Base-by-base conservation (phyloP, 2,888 invertebrate species). In the Perizoma flavofasciatum region DNA sequence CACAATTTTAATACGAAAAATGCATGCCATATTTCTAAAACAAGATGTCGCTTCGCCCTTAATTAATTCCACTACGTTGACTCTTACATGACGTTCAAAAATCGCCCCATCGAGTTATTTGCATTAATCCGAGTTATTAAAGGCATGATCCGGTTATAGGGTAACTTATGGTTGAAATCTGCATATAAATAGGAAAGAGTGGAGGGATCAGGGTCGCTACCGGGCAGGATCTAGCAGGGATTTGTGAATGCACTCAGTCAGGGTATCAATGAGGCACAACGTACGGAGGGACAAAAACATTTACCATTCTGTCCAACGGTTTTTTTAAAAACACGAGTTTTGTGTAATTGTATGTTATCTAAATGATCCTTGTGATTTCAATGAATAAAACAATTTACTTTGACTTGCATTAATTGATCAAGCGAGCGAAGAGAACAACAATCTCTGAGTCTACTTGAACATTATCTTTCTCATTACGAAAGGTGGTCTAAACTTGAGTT, bases 141-240 rank as follows among this genome's bases (percentile, higher is more conserved):
- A 82, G 81, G 82, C 80, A 85, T 90, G 89, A 90, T 89, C 88
- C 89, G 83, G 83, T 83, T 75, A 76, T 78, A 47, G 87, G 85
- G 86, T 89, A 90, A 91, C 90, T 90, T 92, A 90, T 89, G 90
- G 88, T 85, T 79, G 85, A 85, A 89, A 91, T 92, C 89, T 91
- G 89, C 91, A 92, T 92, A 89, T 90, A 91, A 91, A 92, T 92
- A 88, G 90, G 77, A 86, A 82, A 80, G 85, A 83, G 67, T 71
- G 73, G 72, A 77, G 79, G 84, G 86, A 79, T 83, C 74, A 73
- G 68, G 73, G 39, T 9, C 41, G 46, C 40, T 56, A 22, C 50
- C 34, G 58, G 59, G 44, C 43, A 10, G 22, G 48, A 54, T 47
- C 53, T 43, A 37, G 35, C 43, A 7, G 37, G 58, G 58, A 55